Base-by-base conservation (phyloP, 2,888 invertebrate species). In the Pristionchus exspectatus region DNA sequence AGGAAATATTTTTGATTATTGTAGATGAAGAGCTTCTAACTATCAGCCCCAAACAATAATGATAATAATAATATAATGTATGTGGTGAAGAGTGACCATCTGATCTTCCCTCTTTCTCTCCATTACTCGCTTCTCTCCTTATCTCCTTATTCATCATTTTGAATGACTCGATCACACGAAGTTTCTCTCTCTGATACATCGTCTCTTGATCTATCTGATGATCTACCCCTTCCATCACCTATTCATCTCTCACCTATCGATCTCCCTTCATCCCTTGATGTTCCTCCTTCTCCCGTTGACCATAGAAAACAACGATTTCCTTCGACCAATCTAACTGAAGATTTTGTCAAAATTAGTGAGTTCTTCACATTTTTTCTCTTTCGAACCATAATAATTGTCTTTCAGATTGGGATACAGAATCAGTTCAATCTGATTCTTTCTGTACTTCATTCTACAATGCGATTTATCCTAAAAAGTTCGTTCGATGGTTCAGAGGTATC, bases 311-410 rank as follows among this genome's bases (percentile, higher is more conserved):
- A 72, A 24, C 69, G 87, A n/a, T 87, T 87, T 72, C 87, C 87
- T 10, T 72, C 69, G 5, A 87, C 87, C 3, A 69, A 72, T 27
- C 54, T 87, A 44, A 38, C 66, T 27, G 87, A 87, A 50, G 87
- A 87, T 50, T 87, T 87, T n/a, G 87, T 87, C 12, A 69, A 54
- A 10, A 87, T 87, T 2, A 50, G 87, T 87, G 54, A 87, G 87
- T 87, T 50, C 44, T 50, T 9, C 44, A 16, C 54, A 54, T 33
- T 59, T 21, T 30, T 84, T n/a, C 12, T 12, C 18, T 54, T 54
- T 7, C 18, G 3, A n/a, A 84, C n/a, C 18, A 27, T n/a, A 27
- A 50, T 50, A 16, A 27, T 9, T 30, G 2, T 50, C 18, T 18
- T 87, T n/a, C n/a, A 72, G 87, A 54, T 50, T 87, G 69, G 72